Percentiles rank a stretch among this genome's conserved stretches.
These are phyloP conservation scores for Clarias macrocephalus DNA, from an alignment of 2,113 vertebrate genomes.

Conservation along the genomic window DNA sequence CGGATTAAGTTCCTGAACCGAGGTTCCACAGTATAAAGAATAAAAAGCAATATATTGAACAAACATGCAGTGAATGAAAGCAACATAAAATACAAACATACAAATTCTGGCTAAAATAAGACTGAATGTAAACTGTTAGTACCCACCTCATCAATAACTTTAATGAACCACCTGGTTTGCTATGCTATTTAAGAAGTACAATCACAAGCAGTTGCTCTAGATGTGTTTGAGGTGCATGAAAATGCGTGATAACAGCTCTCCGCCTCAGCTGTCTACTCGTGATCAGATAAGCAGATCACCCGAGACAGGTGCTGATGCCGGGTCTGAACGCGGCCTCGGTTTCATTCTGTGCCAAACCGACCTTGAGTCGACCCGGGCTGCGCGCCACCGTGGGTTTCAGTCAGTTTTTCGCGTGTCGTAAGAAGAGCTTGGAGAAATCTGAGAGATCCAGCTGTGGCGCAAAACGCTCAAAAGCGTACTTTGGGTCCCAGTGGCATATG, in stretches of 20 bases:
- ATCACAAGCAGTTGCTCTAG: background rate
- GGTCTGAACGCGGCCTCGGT: background rate
- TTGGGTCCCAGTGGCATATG: conserved; percentile 28
- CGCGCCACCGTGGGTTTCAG: background rate
- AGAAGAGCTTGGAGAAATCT: background rate
- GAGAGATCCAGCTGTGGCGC: background rate
- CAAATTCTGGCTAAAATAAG: background rate
- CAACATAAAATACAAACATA: too few relatives aligned
- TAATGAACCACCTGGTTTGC: background rate
- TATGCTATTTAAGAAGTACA: background rate
- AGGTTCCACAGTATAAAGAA: too few relatives aligned
- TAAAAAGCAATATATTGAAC: too few relatives aligned
- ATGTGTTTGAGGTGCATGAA: background rate
- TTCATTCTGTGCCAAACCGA: conserved; percentile 47
- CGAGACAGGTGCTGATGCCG: background rate
- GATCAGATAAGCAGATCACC: conserved; percentile 12
- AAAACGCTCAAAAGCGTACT: conserved; percentile 16
- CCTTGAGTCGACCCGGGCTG: conserved; percentile 53
- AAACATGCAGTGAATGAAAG: background rate
- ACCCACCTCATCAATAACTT: background rate
- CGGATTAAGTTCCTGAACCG: too few relatives aligned
- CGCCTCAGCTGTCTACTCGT: background rate
- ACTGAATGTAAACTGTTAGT: background rate
- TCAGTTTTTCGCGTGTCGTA: conserved; percentile 3
- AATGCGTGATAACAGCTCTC: background rate